These are phyloP conservation scores for Chiroxiphia lanceolata DNA, from an alignment of 2,797 vertebrate species.

Conservation along the genomic window DNA sequence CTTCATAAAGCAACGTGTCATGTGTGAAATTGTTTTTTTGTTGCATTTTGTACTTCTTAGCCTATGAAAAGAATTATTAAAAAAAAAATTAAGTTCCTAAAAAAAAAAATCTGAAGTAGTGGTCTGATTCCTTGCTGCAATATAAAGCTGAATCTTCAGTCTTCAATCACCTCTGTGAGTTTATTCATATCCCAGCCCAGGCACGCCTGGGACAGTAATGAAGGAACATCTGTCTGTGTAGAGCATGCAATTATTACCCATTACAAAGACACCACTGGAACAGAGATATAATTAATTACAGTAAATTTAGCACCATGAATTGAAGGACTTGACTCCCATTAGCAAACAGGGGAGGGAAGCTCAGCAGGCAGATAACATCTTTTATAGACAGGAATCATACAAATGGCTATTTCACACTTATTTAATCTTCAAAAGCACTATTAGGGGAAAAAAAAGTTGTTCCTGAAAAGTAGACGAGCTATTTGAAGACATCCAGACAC, in stretches of 20 bases:
- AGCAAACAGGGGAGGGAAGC: background rate
- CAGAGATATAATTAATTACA: slow-evolving; percentile 31
- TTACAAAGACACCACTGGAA: background rate
- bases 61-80: background rate
- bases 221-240: background rate
- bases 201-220: background rate
- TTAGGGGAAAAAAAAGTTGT: no score
- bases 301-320: slow-evolving; percentile 17
- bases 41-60: background rate
- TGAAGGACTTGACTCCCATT: background rate
- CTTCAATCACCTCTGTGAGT: background rate
- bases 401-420: slow-evolving; percentile 19
- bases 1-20: background rate
- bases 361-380: slow-evolving; percentile 10
- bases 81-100: background rate
- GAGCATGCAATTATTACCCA: background rate
- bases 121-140: background rate
- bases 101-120: background rate
- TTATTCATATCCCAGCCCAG: background rate
- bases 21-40: background rate
- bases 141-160: background rate
- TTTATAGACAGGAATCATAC: background rate
- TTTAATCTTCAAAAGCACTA: background rate
- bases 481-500: background rate
- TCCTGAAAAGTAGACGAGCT: background rate